phyloP scores from a whole-genome alignment of 1,140 invertebrate species.

The Stegodyphus mimosarum region DNA sequence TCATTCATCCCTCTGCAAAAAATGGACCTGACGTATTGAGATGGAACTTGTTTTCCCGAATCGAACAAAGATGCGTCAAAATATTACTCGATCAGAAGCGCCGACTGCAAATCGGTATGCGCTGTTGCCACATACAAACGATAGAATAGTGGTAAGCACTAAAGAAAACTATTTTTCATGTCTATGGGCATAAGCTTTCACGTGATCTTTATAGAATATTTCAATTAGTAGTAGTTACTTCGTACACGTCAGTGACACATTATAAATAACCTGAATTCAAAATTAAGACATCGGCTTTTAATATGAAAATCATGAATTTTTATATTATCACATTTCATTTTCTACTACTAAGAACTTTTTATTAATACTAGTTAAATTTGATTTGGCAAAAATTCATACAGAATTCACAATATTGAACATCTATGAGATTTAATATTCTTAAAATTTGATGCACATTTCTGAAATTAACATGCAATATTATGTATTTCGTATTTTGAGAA shows the following conservation, averaged over 20 bases:
- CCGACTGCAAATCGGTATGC: not conserved
- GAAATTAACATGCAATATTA: too few relatives aligned
- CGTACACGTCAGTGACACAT: too few relatives aligned
- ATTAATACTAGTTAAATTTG: too few relatives aligned
- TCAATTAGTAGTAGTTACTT: not conserved
- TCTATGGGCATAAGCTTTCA: not conserved
- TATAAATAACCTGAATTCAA: too few relatives aligned
- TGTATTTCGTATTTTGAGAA: not conserved
- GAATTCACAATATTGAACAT: too few relatives aligned
- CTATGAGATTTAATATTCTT: too few relatives aligned
- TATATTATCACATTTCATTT: too few relatives aligned
- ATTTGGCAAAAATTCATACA: too few relatives aligned
- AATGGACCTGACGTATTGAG: constrained; percentile 9
- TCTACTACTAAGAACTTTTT: too few relatives aligned
- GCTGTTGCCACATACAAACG: not conserved
- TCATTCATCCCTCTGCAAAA: not conserved
- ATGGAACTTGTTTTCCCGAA: constrained; percentile 25
- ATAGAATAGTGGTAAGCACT: not conserved
- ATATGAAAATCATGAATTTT: too few relatives aligned
- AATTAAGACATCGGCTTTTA: too few relatives aligned
- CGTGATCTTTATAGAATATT: not conserved
- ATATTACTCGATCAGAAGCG: not conserved
- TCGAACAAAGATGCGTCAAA: not conserved
- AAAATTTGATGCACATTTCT: too few relatives aligned
- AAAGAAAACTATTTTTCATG: not conserved